These are phyloP conservation scores for Amitus sp. DNA, from an alignment of 2,888 invertebrate species.

Conservation along the genomic window DNA sequence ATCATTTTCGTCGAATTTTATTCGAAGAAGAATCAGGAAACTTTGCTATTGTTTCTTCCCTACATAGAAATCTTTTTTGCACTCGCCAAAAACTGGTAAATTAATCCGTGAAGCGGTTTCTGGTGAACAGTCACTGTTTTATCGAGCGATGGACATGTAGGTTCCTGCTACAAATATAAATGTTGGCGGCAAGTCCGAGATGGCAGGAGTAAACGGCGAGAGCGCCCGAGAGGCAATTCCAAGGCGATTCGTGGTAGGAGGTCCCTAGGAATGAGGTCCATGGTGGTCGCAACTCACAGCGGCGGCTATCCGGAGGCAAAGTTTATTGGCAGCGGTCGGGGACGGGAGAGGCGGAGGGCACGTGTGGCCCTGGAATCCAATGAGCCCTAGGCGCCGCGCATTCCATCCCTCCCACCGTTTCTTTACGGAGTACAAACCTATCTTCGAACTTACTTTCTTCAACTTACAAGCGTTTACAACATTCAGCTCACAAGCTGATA, in stretches of 20 bases:
- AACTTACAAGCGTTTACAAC: constrained; percentile 42
- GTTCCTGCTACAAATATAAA: too few species aligned
- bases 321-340: constrained; percentile 58
- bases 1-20: too few species aligned
- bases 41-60: too few species aligned
- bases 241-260: constrained; percentile 65
- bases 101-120: too few species aligned
- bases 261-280: constrained; percentile 70
- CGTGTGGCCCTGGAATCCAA: constrained; percentile 68
- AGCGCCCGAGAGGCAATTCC: too few species aligned
- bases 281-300: constrained; percentile 59
- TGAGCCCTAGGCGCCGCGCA: constrained; percentile 71
- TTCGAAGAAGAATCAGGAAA: too few species aligned
- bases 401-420: constrained; percentile 64
- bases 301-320: constrained; percentile 58
- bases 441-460: constrained; percentile 52
- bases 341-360: constrained; percentile 59
- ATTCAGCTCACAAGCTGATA: constrained; percentile 49
- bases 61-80: too few species aligned
- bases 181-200: constrained; percentile 18
- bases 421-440: constrained; percentile 46
- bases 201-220: constrained; percentile 32
- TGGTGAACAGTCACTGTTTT: too few species aligned
- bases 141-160: too few species aligned
- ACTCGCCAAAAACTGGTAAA: too few species aligned